phyloP scores from a whole-genome alignment of 2,113 vertebrate genomes.

The Sander lucioperca region DNA sequence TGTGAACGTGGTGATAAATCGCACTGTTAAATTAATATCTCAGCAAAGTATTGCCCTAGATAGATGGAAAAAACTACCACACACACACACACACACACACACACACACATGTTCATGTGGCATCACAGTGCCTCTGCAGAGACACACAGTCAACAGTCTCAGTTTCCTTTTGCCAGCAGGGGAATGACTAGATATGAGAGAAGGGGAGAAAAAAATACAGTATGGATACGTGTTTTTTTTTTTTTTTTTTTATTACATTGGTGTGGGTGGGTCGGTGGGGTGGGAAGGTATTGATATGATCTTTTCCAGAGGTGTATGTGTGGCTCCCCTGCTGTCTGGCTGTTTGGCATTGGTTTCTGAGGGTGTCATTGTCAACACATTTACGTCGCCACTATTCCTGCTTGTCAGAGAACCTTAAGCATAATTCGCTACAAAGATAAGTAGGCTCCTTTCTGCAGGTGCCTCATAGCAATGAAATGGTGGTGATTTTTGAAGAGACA shows the following conservation, averaged over 20 bases:
- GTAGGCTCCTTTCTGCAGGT: constrained; percentile 57
- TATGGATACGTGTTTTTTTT: neutral
- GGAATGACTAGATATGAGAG: constrained; percentile 10
- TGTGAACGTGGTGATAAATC: constrained; percentile 48
- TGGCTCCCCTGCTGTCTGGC: constrained; percentile 18
- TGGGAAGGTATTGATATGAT: constrained; percentile 16
- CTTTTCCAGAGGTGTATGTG: constrained; percentile 19
- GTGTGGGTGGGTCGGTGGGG: neutral
- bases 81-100: constrained; percentile 4
- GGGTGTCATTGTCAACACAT: constrained; percentile 70
- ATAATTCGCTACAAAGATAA: constrained; percentile 66
- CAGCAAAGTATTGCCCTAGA: constrained; percentile 72
- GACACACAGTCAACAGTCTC: constrained; percentile 16
- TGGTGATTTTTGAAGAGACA: constrained; percentile 64
- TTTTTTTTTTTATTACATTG: neutral
- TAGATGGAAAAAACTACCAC: constrained; percentile 46
- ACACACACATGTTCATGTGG: constrained; percentile 33
- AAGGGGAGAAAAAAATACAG: neutral
- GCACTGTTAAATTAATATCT: constrained; percentile 63
- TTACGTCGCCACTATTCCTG: constrained; percentile 55
- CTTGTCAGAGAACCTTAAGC: constrained; percentile 72
- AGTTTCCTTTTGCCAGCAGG: constrained; percentile 17
- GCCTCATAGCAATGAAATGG: constrained; percentile 65
- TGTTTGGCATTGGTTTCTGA: constrained; percentile 61
- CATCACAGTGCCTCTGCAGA: constrained; percentile 60